Base-by-base conservation (phyloP, 2,113 vertebrate species). In the Halcyon malimbica region DNA sequence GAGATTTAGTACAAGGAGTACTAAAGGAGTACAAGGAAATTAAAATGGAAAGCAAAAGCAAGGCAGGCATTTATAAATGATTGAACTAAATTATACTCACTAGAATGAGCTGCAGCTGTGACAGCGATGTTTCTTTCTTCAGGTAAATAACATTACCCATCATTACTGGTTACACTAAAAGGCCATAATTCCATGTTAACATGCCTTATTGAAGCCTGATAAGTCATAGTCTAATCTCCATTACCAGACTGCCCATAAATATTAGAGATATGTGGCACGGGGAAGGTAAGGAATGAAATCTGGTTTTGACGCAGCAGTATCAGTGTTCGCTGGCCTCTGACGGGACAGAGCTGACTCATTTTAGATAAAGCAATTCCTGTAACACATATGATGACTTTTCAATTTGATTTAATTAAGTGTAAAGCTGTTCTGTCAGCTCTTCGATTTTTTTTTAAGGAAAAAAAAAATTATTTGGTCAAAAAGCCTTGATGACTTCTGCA, bases 61-160 rank as follows among this genome's bases (percentile, higher is more conserved):
- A 96, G 83, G 89, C 80, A 90, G 94, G 91, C 94, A 74, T 94
- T 96, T 95, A 96, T 96, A 96, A 96, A 94, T 93, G 92, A 95
- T 88, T 91, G 94, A 94, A 76, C 87, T 94, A 93, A 97, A 97
- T 94, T 95, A 67, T 64, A 68, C 64, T 90, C 74, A 71, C 75
- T 73, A 41, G 91, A 92, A 96, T 63, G 83, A 94, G 79, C 71
- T 95, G 74, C 87, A 90, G 86, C 93, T 94, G 93, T 83, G 91
- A 83, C 93, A 95, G 65, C 19, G 11, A 60, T 87, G 85, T 85
- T 95, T 94, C 75, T 92, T 95, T 94, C 91, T 94, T 89, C 91
- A 96, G 96, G 92, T 96, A 96, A 95, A 96, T 97, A 96, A 93
- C 94, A 93, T 95, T 95, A 89, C 88, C 86, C 51, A 69, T 96